Evolutionary conservation across 2,797 vertebrate species (phyloP).

Genomic region (Buceros bicornis): DNA sequence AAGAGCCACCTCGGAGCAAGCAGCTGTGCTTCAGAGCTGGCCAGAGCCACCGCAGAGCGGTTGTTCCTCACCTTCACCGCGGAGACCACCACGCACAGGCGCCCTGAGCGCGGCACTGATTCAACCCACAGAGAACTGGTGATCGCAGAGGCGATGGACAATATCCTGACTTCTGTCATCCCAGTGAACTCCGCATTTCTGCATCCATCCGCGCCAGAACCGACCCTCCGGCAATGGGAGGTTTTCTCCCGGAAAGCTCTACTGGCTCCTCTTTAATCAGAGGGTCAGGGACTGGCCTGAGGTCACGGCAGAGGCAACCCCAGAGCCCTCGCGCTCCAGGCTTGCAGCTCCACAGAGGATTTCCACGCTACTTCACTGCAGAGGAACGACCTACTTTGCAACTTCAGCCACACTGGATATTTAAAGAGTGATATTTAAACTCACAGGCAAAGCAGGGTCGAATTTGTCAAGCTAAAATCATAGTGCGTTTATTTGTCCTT

Average conservation of each 20-base stretch:
- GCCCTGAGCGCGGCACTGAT: not conserved
- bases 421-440: not conserved
- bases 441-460: not conserved
- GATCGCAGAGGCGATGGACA: not conserved
- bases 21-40: not conserved
- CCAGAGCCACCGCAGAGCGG: not conserved
- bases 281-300: not conserved
- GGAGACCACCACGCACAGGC: not conserved
- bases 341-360: not conserved
- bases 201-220: not conserved
- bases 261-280: not conserved
- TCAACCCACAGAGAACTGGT: not conserved
- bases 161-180: not conserved
- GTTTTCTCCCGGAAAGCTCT: not conserved
- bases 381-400: conserved; percentile 3
- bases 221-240: not conserved
- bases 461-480: not conserved
- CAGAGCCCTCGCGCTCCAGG: not conserved
- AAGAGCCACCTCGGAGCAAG: not conserved
- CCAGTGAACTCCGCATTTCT: not conserved
- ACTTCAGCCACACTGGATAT: not conserved
- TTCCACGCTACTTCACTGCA: not conserved
- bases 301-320: not conserved
- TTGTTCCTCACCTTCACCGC: not conserved
- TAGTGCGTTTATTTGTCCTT: not conserved